Conservation (phyloP, 2,888 invertebrate genomes). For the Oxystoma pomonae region DNA sequence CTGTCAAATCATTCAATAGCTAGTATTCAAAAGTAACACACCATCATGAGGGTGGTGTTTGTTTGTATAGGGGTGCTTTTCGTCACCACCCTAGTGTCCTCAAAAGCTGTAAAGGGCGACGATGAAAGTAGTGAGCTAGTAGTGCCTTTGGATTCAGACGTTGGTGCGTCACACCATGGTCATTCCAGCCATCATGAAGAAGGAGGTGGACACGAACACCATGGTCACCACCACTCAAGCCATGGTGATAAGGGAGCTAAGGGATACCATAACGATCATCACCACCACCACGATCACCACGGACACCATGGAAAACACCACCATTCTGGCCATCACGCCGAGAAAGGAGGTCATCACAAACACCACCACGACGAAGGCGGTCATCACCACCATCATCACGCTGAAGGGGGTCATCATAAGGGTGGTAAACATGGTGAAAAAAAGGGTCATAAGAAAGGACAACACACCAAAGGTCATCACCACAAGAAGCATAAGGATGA, state of each 20-base stretch:
- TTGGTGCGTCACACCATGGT: slow-evolving; percentile 41
- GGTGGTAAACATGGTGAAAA: slow-evolving; percentile 75
- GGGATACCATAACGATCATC: slow-evolving; percentile 51
- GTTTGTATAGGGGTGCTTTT: slow-evolving; percentile 38
- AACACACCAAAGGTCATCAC: slow-evolving; percentile 75
- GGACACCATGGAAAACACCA: slow-evolving; percentile 72
- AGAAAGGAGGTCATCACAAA: slow-evolving; percentile 75
- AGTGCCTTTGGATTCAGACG: slow-evolving; percentile 43
- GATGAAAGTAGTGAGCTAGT: slow-evolving; percentile 19
- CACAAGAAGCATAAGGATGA: slow-evolving; percentile 85
- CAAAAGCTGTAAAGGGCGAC: slow-evolving; percentile 36
- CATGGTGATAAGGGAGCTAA: slow-evolving; percentile 74
- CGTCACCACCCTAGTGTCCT: slow-evolving; percentile 33
- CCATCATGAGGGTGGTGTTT: slow-evolving; percentile 36
- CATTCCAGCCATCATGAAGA: slow-evolving; percentile 53
- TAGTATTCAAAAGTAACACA: background rate
- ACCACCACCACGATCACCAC: slow-evolving; percentile 70
- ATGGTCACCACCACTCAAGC: slow-evolving; percentile 56
- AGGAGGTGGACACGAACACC: slow-evolving; percentile 66
- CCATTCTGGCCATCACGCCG: slow-evolving; percentile 69
- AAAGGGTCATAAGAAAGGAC: slow-evolving; percentile 79
- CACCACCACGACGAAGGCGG: slow-evolving; percentile 73
- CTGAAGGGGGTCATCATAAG: slow-evolving; percentile 71
- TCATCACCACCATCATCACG: slow-evolving; percentile 71
- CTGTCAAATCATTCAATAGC: background rate